These are phyloP conservation scores for Struthio camelus DNA, from an alignment of 2,113 vertebrate species.

Conservation along the genomic window DNA sequence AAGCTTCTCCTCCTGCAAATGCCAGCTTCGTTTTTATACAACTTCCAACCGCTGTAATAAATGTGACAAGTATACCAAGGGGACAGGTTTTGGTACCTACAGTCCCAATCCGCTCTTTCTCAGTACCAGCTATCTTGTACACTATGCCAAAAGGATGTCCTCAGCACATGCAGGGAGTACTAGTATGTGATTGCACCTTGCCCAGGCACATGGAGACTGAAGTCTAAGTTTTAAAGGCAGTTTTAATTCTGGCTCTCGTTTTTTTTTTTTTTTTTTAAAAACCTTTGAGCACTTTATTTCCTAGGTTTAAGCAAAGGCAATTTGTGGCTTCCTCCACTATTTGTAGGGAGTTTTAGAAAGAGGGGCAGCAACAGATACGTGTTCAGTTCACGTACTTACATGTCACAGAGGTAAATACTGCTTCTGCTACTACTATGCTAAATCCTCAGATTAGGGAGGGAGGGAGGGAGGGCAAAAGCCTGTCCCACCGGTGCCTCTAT, in stretches of 20 bases:
- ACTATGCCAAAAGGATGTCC: rapidly evolving
- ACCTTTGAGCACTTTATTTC: not conserved
- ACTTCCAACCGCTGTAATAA: rapidly evolving
- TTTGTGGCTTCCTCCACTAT: not conserved
- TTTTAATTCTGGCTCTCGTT: not conserved
- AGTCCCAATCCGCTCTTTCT: not conserved
- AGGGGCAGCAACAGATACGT: not conserved
- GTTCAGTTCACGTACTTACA: not conserved
- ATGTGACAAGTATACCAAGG: not conserved
- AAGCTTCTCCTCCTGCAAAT: not conserved
- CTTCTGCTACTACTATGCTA: rapidly evolving
- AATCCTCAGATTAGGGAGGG: rapidly evolving
- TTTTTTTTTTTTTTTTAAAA: not conserved
- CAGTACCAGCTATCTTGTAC: not conserved
- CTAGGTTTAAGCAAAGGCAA: not conserved
- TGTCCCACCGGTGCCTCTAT: not conserved
- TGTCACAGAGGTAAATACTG: not conserved
- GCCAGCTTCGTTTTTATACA: not conserved
- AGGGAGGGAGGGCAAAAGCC: not conserved
- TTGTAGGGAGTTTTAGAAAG: rapidly evolving
- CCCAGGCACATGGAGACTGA: rapidly evolving
- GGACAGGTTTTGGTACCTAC: rapidly evolving
- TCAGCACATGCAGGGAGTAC: rapidly evolving
- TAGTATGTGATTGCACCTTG: rapidly evolving
- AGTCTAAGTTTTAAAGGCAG: not conserved